Conservation (phyloP, 2,888 invertebrate species). For the Drosophila mulleri region DNA sequence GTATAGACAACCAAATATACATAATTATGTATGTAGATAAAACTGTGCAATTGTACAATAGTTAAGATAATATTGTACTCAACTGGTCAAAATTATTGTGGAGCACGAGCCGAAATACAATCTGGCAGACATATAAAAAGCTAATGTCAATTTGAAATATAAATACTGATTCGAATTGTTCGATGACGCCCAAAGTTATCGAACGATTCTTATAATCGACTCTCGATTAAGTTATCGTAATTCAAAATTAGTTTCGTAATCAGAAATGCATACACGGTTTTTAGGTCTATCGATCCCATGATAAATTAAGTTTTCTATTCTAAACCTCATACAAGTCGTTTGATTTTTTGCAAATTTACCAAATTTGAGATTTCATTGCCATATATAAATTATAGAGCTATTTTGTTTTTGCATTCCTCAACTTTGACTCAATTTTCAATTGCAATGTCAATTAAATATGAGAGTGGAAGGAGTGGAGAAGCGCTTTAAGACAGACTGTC, state of each 20-base stretch:
- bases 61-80: background rate
- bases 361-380: no score
- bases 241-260: background rate
- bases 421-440: background rate
- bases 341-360: no score
- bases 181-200: background rate
- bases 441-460: conserved; percentile 2
- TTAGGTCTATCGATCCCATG: background rate
- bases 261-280: no score
- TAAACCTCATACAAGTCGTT: background rate
- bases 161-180: no score
- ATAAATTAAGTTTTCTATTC: background rate
- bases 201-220: no score
- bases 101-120: no score
- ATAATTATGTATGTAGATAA: background rate
- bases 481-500: background rate
- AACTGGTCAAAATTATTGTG: no score
- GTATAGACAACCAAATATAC: no score
- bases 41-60: background rate
- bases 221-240: no score
- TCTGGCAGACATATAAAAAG: no score
- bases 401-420: background rate
- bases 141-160: no score
- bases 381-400: background rate
- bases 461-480: background rate